These are phyloP conservation scores for Ptilorrhoa leucosticta DNA, from an alignment of 2,113 vertebrate genomes.

Conservation along the genomic window DNA sequence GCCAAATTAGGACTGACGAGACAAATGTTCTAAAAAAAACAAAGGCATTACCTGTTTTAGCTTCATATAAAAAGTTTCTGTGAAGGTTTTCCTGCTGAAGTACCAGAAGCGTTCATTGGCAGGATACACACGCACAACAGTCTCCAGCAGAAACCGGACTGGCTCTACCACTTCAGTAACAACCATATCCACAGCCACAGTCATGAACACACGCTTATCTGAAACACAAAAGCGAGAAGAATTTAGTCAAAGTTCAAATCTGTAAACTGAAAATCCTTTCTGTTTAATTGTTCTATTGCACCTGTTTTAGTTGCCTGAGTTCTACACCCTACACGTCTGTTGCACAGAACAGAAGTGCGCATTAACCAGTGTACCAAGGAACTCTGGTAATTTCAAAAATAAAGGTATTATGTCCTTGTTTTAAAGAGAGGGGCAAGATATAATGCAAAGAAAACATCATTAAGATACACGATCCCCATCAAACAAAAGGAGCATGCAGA, in stretches of 20 bases:
- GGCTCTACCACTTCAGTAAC: constrained; percentile 94
- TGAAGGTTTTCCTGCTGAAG: constrained; percentile 96
- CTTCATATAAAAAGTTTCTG: constrained; percentile 92
- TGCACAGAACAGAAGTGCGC: background rate
- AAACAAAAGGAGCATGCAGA: background rate
- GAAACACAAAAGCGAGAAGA: background rate
- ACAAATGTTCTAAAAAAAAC: background rate
- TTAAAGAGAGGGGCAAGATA: background rate
- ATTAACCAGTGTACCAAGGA: background rate
- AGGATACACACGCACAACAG: constrained; percentile 88
- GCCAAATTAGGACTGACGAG: background rate
- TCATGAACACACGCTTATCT: constrained; percentile 96
- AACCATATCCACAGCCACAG: constrained; percentile 94
- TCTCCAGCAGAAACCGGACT: constrained; percentile 92
- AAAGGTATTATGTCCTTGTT: background rate
- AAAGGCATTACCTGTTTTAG: constrained; percentile 85
- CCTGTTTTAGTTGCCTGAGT: background rate
- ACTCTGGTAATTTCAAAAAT: background rate
- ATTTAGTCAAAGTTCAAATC: background rate
- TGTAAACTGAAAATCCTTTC: background rate
- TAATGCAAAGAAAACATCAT: background rate
- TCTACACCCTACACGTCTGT: background rate
- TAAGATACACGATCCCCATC: fast-evolving
- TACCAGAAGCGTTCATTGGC: constrained; percentile 98
- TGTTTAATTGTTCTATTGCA: background rate